Base-by-base conservation (phyloP, 2,888 invertebrate genomes). In the Clunio marinus region DNA sequence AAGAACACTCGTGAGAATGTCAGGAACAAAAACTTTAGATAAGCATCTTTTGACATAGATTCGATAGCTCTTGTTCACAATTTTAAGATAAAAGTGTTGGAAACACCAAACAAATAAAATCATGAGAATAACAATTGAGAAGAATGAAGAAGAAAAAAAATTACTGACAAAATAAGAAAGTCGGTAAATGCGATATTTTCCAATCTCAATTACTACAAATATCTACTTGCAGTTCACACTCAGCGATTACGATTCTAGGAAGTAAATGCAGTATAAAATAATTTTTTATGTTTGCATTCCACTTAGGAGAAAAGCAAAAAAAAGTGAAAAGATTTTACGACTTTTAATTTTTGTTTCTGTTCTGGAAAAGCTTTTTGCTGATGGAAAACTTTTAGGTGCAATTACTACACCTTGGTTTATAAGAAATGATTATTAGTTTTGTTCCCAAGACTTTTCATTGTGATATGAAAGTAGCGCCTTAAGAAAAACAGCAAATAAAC, bases 401-500 rank as follows among this genome's bases (percentile, higher is more conserved):
- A 51, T 51, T 51, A 51, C 51, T 51, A 22, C 17, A 51, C 51
- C 51, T 13, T 20, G 51, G 51, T 51, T 41, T 22, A 51, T 51
- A 51, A 51, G 20, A n/a, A 51, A 51, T 51, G 51, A 51, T 51
- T 51, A 51, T 51, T 51, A 51, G 51, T 51, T 51, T 51, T 51
- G 51, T 51, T 51, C 51, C 17, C 17, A 22, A 22, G 15, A 51
- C 51, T 51, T n/a, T n/a, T n/a, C n/a, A n/a, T n/a, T n/a, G n/a
- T n/a, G n/a, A n/a, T n/a, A n/a, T n/a, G n/a, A n/a, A n/a, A n/a
- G n/a, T n/a, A n/a, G n/a, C n/a, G n/a, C n/a, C n/a, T n/a, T n/a
- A n/a, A n/a, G n/a, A n/a, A n/a, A n/a, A n/a, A n/a, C n/a, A n/a
- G n/a, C n/a, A n/a, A n/a, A n/a, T n/a, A n/a, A n/a, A n/a, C n/a